Conservation (phyloP, 1,140 invertebrate species). For the Solenopsis invicta region DNA sequence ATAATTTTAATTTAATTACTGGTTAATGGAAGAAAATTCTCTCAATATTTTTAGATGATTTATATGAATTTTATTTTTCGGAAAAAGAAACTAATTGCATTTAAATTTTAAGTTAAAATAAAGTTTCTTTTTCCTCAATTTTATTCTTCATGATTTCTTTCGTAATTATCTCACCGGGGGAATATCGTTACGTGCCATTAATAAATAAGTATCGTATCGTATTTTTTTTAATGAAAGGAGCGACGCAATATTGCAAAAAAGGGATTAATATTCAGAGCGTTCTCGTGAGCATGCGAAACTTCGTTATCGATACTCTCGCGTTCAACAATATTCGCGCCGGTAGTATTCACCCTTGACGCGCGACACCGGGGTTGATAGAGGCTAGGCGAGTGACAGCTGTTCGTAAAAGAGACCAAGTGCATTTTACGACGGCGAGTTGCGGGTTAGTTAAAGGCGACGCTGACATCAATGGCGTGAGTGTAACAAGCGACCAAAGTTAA, state of each 20-base stretch:
- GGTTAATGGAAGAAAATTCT: constrained; percentile 6
- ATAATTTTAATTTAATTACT: not conserved
- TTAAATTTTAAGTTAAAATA: constrained; percentile 14
- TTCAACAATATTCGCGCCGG: constrained; percentile 51
- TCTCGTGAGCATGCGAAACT: constrained; percentile 25
- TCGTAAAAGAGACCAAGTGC: constrained; percentile 58
- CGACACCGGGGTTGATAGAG: constrained; percentile 46
- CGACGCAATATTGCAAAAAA: not conserved
- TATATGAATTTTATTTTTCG: not conserved
- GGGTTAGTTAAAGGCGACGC: constrained; percentile 24
- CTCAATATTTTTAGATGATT: not conserved
- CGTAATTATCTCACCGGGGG: not conserved
- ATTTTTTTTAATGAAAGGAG: constrained; percentile 22
- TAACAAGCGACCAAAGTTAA: constrained; percentile 4
- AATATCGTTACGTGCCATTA: not conserved
- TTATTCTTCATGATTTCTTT: not conserved
- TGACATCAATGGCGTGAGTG: constrained; percentile 28
- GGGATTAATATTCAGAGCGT: constrained; percentile 28
- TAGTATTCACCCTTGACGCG: constrained; percentile 52
- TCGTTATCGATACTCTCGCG: constrained; percentile 46
- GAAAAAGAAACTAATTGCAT: no score
- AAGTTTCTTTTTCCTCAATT: not conserved
- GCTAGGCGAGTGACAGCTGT: constrained; percentile 48
- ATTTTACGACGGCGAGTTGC: constrained; percentile 45
- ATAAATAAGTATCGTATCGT: not conserved